Evolutionary conservation across 2,888 invertebrate species (phyloP), one percentile per base, ranked within the genome.

Genomic region (Gerosis bhagava): DNA sequence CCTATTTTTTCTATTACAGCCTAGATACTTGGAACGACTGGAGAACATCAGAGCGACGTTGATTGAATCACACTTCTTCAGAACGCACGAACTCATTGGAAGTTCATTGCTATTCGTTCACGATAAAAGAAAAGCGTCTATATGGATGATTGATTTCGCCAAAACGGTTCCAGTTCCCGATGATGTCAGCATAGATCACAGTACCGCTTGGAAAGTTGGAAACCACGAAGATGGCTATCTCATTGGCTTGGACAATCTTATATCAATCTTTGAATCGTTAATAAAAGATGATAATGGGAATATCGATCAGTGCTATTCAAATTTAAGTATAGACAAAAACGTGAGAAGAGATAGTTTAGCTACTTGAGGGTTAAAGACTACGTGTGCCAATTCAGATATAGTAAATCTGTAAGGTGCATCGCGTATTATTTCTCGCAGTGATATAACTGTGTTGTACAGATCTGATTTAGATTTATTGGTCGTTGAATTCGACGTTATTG

Each of bases 61-160:
- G 51, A 93, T 95, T 69, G 92, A 93, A 49, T 98, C 98, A 4
- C 91, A 94, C 50, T 99, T 98, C 90, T 98, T 98, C 88, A 92
- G 92, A 63, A 91, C 93, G 5, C 98, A 98, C 81, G 98, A 99
- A 91, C 93, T 98, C 36, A 97, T 98, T 63, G 97, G 97, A 54
- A 98, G 98, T 78, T 98, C 98, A 15, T 87, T 99, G 49, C 91
- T 99, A 47, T 97, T 99, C 75, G 97, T 99, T 42, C 98, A 98
- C 86, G 98, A 99, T 77, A 91, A 93, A 45, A 92, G 92, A 57
- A 94, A 93, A 71, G 96, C 97, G 17, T 96, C 96, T 53, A 93
- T 97, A 8, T 99, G 98, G 98, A 92, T 99, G 89, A 99, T 99
- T 59, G 98, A 99, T 83, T 99, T 99, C 73, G 98, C 98, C 35